phyloP scores from a whole-genome alignment of 2,113 vertebrate species.

The Bettongia penicillata region DNA sequence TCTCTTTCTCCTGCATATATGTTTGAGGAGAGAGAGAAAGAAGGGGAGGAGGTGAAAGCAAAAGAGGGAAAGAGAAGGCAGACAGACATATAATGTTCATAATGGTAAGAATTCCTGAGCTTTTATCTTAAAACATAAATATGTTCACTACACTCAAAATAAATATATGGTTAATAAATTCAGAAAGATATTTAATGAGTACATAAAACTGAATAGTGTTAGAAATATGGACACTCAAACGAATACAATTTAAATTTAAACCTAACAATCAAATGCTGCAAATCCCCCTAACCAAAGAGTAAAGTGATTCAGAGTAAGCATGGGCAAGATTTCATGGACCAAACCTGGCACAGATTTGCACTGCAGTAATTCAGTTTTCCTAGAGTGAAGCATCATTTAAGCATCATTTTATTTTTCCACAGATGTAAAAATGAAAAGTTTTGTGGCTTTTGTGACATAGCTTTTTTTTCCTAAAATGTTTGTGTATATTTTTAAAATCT shows the following conservation, averaged over 20 bases:
- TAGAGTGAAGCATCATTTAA: slow-evolving; percentile 31
- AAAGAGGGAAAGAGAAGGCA: slow-evolving; percentile 24
- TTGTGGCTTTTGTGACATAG: slow-evolving; percentile 19
- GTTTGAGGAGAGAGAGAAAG: too few relatives aligned
- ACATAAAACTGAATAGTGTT: slow-evolving; percentile 38
- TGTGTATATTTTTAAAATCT: slow-evolving; percentile 46
- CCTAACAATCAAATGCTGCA: neutral
- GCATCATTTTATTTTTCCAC: slow-evolving; percentile 53
- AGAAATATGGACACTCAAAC: slow-evolving; percentile 28
- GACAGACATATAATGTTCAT: slow-evolving; percentile 11
- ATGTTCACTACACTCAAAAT: slow-evolving; percentile 48
- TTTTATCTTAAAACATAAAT: slow-evolving; percentile 43
- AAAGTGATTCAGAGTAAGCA: neutral
- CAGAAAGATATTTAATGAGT: slow-evolving; percentile 31
- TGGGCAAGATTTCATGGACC: neutral
- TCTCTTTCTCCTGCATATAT: too few relatives aligned
- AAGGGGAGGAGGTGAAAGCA: too few relatives aligned
- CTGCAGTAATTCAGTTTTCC: slow-evolving; percentile 2
- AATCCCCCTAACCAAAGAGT: neutral
- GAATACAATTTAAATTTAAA: neutral
- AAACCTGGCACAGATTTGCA: neutral
- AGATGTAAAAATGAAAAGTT: slow-evolving; percentile 30
- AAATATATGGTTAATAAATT: slow-evolving; percentile 35
- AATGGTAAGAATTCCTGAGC: slow-evolving; percentile 12
- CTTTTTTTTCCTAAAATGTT: slow-evolving; percentile 45